These are phyloP conservation scores for Pachyrhynchus sulphureomaculatus DNA, from an alignment of 1,140 invertebrate species.

Conservation along the genomic window DNA sequence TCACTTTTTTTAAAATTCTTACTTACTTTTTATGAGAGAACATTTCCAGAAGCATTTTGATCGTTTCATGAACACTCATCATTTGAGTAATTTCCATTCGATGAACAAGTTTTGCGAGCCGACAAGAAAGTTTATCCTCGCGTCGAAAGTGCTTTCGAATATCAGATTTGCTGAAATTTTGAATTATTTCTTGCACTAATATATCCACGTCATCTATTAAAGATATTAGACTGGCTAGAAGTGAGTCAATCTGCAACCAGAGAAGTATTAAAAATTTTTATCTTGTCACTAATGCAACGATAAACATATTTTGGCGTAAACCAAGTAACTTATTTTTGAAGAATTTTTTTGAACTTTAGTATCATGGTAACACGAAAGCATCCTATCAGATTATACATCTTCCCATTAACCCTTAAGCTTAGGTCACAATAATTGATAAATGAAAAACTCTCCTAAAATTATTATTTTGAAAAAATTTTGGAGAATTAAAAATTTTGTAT, in stretches of 20 bases:
- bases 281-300: not conserved
- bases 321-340: no score
- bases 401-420: no score
- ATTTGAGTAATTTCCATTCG: conserved; percentile 57
- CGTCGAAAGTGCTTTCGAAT: not conserved
- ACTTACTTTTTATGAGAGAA: conserved; percentile 53
- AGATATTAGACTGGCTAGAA: conserved; percentile 55
- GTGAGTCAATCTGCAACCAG: not conserved
- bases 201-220: conserved; percentile 57
- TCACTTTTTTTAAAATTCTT: no score
- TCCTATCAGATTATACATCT: no score
- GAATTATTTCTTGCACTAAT: conserved; percentile 58
- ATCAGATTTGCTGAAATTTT: conserved; percentile 45
- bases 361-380: no score
- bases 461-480: no score
- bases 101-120: conserved; percentile 43
- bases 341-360: no score
- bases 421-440: no score
- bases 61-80: conserved; percentile 57
- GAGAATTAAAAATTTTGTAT: no score
- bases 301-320: no score
- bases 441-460: no score
- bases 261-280: no score
- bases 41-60: conserved; percentile 54
- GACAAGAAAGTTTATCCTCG: not conserved